Percentiles rank a stretch among this genome's conserved stretches.
phyloP scores from a whole-genome alignment of 2,888 invertebrate species.

The Dorcus parallelipipedus region DNA sequence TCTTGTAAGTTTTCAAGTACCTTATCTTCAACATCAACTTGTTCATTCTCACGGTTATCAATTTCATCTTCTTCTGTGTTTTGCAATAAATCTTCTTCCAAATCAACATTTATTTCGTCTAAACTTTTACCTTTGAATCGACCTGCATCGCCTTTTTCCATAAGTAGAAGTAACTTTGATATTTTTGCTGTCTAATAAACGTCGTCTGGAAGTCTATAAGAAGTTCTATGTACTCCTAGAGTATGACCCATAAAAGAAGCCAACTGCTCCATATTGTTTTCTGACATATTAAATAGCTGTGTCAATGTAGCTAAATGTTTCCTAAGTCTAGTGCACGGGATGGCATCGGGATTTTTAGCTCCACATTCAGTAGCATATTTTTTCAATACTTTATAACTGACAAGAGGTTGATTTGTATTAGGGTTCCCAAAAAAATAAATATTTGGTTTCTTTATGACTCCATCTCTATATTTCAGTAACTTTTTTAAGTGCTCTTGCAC shows the following conservation, averaged over 20 bases:
- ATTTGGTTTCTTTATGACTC: not conserved
- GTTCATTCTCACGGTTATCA: not conserved
- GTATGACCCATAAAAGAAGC: conserved; percentile 11
- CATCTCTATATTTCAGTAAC: too few species aligned
- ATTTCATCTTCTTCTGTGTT: not conserved
- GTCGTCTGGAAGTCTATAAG: conserved; percentile 2
- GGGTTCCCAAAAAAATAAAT: conserved; percentile 4
- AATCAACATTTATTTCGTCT: not conserved
- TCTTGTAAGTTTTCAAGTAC: too few species aligned
- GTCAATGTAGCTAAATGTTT: conserved; percentile 6
- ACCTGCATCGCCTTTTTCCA: not conserved
- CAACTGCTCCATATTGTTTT: conserved; percentile 6
- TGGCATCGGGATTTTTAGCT: not conserved
- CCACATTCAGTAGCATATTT: conserved; percentile 4
- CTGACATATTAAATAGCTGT: conserved; percentile 5
- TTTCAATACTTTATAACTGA: conserved; percentile 3
- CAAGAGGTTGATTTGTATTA: conserved; percentile 1
- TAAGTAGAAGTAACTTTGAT: not conserved
- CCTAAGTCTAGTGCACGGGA: conserved; percentile 2
- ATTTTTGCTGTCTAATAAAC: not conserved
- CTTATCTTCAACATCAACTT: too few species aligned
- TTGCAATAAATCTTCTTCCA: not conserved
- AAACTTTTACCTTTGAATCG: not conserved
- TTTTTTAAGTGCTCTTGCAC: too few species aligned
- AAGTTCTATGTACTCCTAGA: not conserved